Evolutionary conservation across 2,888 invertebrate genomes (phyloP), one percentile per base, ranked within the genome.

Genomic region (Scaeva pyrastri): DNA sequence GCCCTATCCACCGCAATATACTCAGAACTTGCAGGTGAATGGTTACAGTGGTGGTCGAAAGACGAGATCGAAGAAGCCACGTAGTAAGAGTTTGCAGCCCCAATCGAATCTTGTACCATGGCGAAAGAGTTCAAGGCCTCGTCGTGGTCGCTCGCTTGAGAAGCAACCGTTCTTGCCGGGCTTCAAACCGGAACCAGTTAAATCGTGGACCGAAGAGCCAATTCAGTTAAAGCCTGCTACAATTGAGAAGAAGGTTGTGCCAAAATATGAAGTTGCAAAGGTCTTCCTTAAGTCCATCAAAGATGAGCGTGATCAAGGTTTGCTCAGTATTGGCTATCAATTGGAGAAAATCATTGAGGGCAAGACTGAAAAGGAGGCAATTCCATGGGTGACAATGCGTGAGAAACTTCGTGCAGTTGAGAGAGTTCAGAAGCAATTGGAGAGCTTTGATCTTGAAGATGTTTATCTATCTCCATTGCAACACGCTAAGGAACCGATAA

Each of bases 181-280:
- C 4, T 92, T 90, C 50, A 92, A 93, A 70, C 91, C 91, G 2
- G 91, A 91, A 68, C 91, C 92, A 55, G 90, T 93, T 62, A 93
- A 94, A 89, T 94, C 94, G 11, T 95, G 95, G 95, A 96, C 94
- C 3, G 94, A 96, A 89, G 95, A 96, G 91, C 93, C 94, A 88
- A 93, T 95, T 16, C 93, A 91, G 50, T 90, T 95, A 31, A 95
- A 94, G 88, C 95, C 95, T 2, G 93, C 95, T 0, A 95, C 94
- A 88, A 93, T 93, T 60, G 93, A 93, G 76, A 91, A 91, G 86
- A 92, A 92, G 88, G 93, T 94, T 64, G 93, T 94, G 88, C 94
- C 94, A 88, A 92, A 93, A 85, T 90, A 93, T 70, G 93, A 94
- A 88, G 90, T 93, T 43, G 94, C 94, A 84, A 91, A 92, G 56